phyloP scores from a whole-genome alignment of 2,113 vertebrate species.

The Salvator merianae region DNA sequence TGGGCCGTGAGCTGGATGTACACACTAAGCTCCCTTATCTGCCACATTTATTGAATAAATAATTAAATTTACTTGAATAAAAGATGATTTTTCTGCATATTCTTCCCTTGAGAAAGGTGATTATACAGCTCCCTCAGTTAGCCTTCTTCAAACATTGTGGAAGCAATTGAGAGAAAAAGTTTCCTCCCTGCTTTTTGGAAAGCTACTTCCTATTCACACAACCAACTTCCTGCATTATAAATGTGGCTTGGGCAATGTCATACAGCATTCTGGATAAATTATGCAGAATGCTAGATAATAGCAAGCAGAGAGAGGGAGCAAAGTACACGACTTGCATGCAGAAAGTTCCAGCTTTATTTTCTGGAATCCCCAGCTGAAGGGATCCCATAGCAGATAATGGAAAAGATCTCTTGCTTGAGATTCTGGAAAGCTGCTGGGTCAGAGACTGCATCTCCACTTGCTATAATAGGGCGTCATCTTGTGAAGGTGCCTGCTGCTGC shows the following conservation, averaged over 20 bases:
- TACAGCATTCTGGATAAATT: neutral
- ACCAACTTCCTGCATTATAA: neutral
- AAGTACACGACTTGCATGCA: neutral
- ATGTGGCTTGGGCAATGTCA: neutral
- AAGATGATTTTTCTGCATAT: neutral
- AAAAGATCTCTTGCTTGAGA: neutral
- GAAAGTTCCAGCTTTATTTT: neutral
- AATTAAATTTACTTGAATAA: neutral
- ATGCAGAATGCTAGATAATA: neutral
- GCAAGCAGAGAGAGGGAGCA: neutral
- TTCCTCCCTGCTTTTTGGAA: neutral
- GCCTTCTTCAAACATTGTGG: neutral
- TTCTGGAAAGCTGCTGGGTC: neutral
- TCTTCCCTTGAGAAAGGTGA: neutral
- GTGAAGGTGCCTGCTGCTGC: too few species aligned
- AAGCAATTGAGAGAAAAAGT: neutral
- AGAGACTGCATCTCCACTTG: neutral
- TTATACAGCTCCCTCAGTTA: neutral
- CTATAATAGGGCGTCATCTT: too few species aligned
- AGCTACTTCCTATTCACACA: neutral
- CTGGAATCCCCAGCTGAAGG: neutral
- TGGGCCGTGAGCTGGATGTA: neutral
- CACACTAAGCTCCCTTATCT: neutral
- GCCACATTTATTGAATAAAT: neutral
- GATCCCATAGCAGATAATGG: neutral